Evolutionary conservation across 2,113 vertebrate species (phyloP).

Genomic region (Ascaphus truei): DNA sequence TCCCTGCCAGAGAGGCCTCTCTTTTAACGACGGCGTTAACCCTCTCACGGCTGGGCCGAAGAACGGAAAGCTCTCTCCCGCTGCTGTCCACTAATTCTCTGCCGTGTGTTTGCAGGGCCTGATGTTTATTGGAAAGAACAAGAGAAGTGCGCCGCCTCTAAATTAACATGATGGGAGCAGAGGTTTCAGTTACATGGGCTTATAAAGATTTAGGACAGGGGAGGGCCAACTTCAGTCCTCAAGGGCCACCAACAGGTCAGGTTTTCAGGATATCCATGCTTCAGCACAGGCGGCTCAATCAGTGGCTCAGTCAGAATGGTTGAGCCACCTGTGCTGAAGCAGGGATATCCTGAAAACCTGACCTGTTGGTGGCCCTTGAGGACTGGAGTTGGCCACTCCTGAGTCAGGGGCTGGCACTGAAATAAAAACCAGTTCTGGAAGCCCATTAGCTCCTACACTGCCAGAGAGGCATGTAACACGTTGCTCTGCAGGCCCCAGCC

Average conservation of each 20-base stretch:
- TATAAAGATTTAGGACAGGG: not conserved
- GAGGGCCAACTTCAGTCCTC: too few species aligned
- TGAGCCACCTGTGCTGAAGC: too few species aligned
- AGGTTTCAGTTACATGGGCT: not conserved
- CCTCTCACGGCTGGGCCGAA: not conserved
- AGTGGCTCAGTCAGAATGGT: too few species aligned
- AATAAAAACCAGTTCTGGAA: not conserved
- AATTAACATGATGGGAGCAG: not conserved
- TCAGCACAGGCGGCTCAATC: too few species aligned
- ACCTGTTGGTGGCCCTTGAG: too few species aligned
- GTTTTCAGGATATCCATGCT: too few species aligned
- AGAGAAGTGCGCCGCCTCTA: slow-evolving; percentile 6
- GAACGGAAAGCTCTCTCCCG: not conserved
- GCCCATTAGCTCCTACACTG: not conserved
- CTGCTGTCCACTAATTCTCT: not conserved
- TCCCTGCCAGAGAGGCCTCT: not conserved
- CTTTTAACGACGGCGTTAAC: not conserved
- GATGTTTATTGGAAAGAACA: slow-evolving; percentile 29
- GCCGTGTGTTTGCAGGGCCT: slow-evolving; percentile 17
- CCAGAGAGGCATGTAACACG: not conserved
- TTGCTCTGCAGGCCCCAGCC: too few species aligned
- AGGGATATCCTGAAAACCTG: too few species aligned
- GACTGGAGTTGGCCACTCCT: too few species aligned
- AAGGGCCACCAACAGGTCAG: too few species aligned
- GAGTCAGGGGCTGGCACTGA: too few species aligned